phyloP scores from a whole-genome alignment of 2,797 vertebrate genomes.

The Microctenopoma lineatum region DNA sequence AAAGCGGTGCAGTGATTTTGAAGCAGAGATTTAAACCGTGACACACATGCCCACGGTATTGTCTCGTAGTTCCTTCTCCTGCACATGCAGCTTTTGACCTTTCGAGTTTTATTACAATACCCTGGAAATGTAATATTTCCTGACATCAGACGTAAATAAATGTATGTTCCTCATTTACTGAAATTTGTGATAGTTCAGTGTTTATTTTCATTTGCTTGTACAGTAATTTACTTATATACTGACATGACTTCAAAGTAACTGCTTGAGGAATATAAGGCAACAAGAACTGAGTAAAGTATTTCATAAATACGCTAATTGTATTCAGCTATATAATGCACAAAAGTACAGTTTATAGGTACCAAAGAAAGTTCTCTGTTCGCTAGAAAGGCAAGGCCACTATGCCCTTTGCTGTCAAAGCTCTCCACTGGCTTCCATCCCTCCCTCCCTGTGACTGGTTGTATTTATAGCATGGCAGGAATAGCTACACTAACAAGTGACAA shows the following conservation, averaged over 20 bases:
- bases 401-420: constrained; percentile 83
- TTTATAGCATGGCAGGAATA: constrained; percentile 79
- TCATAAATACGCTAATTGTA: neutral
- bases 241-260: neutral
- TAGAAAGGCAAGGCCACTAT: constrained; percentile 77
- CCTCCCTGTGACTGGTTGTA: constrained; percentile 79
- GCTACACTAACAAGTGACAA: constrained; percentile 75
- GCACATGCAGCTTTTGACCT: no score
- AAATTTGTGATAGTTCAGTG: neutral
- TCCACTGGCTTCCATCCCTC: constrained; percentile 70
- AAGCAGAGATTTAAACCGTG: no score
- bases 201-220: neutral
- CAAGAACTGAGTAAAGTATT: neutral
- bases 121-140: no score
- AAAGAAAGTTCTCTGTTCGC: constrained; percentile 45
- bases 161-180: neutral
- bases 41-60: no score
- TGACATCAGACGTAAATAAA: neutral
- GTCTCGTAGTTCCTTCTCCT: no score
- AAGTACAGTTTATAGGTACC: neutral
- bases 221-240: no score
- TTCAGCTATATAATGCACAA: neutral
- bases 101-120: no score
- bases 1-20: no score
- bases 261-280: neutral